phyloP scores from a whole-genome alignment of 2,797 vertebrate species.

The Scolopax rusticola region DNA sequence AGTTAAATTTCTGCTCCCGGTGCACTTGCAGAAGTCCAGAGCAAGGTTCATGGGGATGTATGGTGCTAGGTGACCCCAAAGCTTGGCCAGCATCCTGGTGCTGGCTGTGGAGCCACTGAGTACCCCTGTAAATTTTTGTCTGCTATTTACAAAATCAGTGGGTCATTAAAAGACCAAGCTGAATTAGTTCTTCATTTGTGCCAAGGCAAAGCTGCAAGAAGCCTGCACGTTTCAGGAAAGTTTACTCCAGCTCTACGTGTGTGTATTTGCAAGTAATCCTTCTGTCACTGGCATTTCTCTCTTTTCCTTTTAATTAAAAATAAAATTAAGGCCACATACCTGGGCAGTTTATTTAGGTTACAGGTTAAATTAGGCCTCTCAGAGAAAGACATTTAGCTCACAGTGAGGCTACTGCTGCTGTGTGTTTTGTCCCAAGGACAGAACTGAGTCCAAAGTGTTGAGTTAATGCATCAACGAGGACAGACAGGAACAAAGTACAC shows the following conservation, averaged over 20 bases:
- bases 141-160: neutral
- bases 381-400: neutral
- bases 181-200: neutral
- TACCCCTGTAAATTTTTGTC: neutral
- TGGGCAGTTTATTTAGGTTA: neutral
- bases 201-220: neutral
- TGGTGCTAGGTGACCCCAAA: neutral
- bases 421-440: neutral
- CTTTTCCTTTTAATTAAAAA: neutral
- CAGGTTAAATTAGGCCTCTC: neutral
- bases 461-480: neutral
- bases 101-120: neutral
- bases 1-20: neutral
- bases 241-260: neutral
- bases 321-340: neutral
- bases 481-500: neutral
- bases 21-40: neutral
- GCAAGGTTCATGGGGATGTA: neutral
- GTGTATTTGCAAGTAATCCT: neutral
- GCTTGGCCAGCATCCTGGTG: neutral
- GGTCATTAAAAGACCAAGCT: neutral
- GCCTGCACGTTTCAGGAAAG: accelerated
- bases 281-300: neutral
- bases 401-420: neutral
- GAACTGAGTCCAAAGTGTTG: neutral